Percentiles rank a stretch among this genome's conserved stretches.
These are phyloP conservation scores for Progne subis DNA, from an alignment of 2,113 vertebrate species.

Conservation along the genomic window DNA sequence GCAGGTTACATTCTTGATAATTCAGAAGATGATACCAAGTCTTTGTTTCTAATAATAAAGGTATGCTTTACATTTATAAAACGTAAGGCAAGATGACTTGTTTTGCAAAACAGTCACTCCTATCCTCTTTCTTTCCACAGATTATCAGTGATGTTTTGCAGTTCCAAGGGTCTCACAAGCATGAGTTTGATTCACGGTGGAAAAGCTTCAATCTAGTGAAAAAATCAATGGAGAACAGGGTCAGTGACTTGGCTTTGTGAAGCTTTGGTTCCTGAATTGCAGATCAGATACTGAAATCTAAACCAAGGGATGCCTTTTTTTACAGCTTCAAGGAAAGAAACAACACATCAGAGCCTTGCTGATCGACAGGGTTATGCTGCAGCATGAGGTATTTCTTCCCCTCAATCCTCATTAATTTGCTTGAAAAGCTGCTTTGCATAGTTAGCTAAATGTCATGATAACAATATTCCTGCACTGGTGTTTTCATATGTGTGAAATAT, in stretches of 20 bases:
- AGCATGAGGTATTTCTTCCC: constrained; percentile 86
- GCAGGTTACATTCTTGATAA: constrained; percentile 90
- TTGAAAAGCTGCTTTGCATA: not conserved
- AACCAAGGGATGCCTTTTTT: not conserved
- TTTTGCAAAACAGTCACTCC: not conserved
- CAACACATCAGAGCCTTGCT: constrained; percentile 93
- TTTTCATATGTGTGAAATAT: not conserved
- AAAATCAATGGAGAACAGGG: constrained; percentile 98
- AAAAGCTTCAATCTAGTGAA: constrained; percentile 98
- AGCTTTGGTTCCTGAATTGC: not conserved
- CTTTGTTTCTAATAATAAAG: constrained; percentile 97
- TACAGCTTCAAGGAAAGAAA: constrained; percentile 93
- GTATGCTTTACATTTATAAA: constrained; percentile 66
- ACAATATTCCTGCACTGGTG: not conserved
- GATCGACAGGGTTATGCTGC: constrained; percentile 96
- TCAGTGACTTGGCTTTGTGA: constrained; percentile 74
- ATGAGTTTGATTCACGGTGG: constrained; percentile 97
- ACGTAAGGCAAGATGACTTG: not conserved
- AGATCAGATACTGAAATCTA: not conserved
- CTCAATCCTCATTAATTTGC: not conserved
- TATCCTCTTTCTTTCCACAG: constrained; percentile 63
- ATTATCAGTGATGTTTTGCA: constrained; percentile 94
- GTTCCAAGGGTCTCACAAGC: constrained; percentile 95
- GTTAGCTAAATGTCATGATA: not conserved
- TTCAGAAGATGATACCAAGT: constrained; percentile 97